Evolutionary conservation across 2,113 vertebrate species (phyloP), one percentile per base, ranked within the genome.

Genomic region (Otolemur garnettii): DNA sequence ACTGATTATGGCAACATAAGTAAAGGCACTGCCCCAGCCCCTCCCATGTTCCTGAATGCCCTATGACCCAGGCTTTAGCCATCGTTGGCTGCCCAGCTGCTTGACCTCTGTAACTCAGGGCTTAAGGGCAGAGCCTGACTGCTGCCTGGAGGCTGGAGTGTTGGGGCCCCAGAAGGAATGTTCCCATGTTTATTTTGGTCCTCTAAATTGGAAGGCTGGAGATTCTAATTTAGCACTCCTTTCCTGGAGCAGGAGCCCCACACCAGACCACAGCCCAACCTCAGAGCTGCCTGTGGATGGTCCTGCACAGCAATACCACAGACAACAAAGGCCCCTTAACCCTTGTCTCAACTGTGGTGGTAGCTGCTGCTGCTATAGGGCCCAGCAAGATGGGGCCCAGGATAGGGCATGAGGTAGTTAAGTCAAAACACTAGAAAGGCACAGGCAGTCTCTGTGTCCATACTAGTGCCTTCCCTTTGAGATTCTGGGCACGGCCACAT

Each of bases 251-350:
- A 1, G 92, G 94, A 96, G 72, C 85, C 95, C 88, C 55, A 92
- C 91, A 96, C 77, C 72, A 95, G 85, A 97, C 94, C 97, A 91
- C 96, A 96, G 59, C 66, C 88, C 88, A 88, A 85, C 88, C 91
- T 96, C 96, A 96, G 85, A 96, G 91, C 94, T 97, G 95, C 90
- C 95, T 96, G 94, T 95, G 96, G 96, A 95, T 2, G 1, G 77
- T 38, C 64, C 81, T 95, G 88, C 92, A 95, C 92, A 92, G 88
- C 96, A 96, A 90, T 57, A 60, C 72, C 50, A n/a, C 78, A 97
- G 85, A 97, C 92, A 94, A 92, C 91, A 95, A 93, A 96, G 91
- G 81, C 60, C 78, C 79, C 71, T 85, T 91, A 93, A 38, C 81
- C 59, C 69, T 96, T 77, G 72, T 92, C 42, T 77, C 84, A 0